Conservation (phyloP, 2,888 invertebrate species). For the Drymonia ruficornis region DNA sequence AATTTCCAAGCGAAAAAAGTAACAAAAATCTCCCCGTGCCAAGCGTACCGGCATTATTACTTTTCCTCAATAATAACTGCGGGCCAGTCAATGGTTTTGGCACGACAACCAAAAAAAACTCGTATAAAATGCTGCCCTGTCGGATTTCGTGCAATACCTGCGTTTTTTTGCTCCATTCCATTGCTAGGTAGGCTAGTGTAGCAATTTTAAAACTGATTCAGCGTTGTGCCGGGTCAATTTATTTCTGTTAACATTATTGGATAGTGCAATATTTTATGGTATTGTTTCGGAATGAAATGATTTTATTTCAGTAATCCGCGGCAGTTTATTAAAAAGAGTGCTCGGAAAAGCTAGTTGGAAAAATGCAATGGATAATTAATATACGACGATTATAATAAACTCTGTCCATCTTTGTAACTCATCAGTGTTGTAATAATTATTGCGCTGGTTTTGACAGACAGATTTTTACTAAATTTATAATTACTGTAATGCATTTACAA, state of each 20-base stretch:
- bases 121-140: slow-evolving; percentile 44
- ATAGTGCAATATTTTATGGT: slow-evolving; percentile 5
- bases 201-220: slow-evolving; percentile 53
- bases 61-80: slow-evolving; percentile 7
- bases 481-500: too few species aligned
- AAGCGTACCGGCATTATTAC: slow-evolving; percentile 1
- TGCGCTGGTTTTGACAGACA: too few species aligned
- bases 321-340: background rate
- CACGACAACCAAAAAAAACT: slow-evolving; percentile 9
- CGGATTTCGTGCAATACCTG: slow-evolving; percentile 60
- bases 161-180: slow-evolving; percentile 43
- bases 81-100: slow-evolving; percentile 4
- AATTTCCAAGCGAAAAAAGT: background rate
- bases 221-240: slow-evolving; percentile 46
- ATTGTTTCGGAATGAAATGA: background rate
- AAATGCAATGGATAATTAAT: background rate
- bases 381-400: too few species aligned
- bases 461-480: too few species aligned
- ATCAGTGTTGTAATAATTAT: too few species aligned
- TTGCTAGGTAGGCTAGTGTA: slow-evolving; percentile 51
- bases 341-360: background rate
- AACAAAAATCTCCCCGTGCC: background rate
- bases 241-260: slow-evolving; percentile 30
- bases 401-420: too few species aligned
- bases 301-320: background rate